Conservation (phyloP, 2,113 vertebrate species). For the Bufo bufo region DNA sequence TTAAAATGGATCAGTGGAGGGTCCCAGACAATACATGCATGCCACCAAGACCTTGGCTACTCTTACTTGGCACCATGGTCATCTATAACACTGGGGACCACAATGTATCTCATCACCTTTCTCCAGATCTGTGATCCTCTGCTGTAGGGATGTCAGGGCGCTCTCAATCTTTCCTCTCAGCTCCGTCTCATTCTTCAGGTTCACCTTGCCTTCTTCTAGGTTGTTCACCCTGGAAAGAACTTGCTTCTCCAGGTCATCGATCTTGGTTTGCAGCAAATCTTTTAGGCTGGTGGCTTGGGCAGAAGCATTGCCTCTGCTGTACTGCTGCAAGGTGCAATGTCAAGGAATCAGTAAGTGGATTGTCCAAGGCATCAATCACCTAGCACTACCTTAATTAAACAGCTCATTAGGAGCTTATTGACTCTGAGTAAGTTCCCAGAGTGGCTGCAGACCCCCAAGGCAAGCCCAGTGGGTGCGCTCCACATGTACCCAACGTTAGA, state of each 20-base stretch:
- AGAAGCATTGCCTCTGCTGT: constrained; percentile 89
- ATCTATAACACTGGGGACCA: neutral
- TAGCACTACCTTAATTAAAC: constrained; percentile 47
- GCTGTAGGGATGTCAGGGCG: constrained; percentile 91
- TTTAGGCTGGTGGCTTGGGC: constrained; percentile 88
- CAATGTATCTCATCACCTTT: constrained; percentile 79
- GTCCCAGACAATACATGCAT: neutral
- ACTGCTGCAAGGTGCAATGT: constrained; percentile 74
- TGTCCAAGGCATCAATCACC: constrained; percentile 38
- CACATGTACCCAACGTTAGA: no score
- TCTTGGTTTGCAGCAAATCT: constrained; percentile 93
- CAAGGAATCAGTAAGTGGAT: constrained; percentile 53
- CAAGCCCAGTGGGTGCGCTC: no score
- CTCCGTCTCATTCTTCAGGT: constrained; percentile 83
- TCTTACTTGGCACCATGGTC: neutral
- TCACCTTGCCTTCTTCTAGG: constrained; percentile 85
- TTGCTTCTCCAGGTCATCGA: constrained; percentile 96
- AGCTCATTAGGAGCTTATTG: constrained; percentile 42
- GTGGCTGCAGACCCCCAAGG: no score
- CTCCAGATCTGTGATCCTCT: constrained; percentile 94
- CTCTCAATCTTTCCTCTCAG: constrained; percentile 90
- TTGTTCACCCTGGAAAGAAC: constrained; percentile 93
- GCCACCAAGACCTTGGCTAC: neutral
- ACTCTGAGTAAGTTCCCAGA: neutral
- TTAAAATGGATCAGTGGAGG: neutral